Conservation (phyloP, 1,140 invertebrate species). For the Amyelois transitella region DNA sequence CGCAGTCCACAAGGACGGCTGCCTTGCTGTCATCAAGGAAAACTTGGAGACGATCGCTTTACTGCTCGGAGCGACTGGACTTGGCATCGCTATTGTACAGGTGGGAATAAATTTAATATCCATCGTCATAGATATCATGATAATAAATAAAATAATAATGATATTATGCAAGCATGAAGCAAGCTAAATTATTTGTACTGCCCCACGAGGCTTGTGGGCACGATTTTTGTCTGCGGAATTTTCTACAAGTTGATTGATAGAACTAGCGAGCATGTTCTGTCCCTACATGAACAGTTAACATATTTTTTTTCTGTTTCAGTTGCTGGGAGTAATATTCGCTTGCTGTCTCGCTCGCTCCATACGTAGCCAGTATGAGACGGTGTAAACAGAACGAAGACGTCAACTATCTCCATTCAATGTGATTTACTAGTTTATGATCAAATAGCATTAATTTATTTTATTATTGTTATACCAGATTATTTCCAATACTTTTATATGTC, state of each 20-base stretch:
- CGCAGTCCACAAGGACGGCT: slow-evolving; percentile 74
- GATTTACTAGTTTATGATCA: slow-evolving; percentile 11
- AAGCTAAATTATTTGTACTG: neutral
- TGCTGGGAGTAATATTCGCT: slow-evolving; percentile 91
- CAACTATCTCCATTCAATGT: slow-evolving; percentile 9
- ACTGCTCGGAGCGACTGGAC: slow-evolving; percentile 83
- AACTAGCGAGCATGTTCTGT: too few species aligned
- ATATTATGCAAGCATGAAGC: neutral
- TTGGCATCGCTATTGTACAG: slow-evolving; percentile 86
- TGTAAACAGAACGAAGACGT: slow-evolving; percentile 76
- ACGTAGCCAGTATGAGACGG: slow-evolving; percentile 91
- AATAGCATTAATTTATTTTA: slow-evolving; percentile 21
- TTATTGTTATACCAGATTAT: slow-evolving; percentile 22
- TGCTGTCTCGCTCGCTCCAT: slow-evolving; percentile 92
- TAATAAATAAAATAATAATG: neutral
- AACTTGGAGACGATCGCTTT: slow-evolving; percentile 81
- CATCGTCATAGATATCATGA: too few species aligned
- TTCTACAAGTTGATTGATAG: too few species aligned
- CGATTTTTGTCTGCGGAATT: neutral
- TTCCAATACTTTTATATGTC: slow-evolving; percentile 21
- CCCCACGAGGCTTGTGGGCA: neutral
- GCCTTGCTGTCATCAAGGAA: slow-evolving; percentile 77
- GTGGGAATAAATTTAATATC: slow-evolving; percentile 65
- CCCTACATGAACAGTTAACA: too few species aligned
- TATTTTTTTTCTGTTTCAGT: slow-evolving; percentile 77